Conservation (phyloP, 2,888 invertebrate genomes). For the Nomada hirtipes region DNA sequence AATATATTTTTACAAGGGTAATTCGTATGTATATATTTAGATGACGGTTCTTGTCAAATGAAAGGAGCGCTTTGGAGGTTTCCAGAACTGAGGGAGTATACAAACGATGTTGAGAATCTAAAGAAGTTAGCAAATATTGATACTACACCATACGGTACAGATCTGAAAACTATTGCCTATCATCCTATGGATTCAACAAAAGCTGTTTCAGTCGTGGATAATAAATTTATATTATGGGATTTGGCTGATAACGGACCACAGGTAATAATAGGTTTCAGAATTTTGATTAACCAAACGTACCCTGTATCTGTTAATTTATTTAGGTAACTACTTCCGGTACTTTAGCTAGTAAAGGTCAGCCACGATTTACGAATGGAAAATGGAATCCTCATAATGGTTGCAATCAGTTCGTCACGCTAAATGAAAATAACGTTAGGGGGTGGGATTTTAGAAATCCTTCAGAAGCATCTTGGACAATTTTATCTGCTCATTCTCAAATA, state of each 20-base stretch:
- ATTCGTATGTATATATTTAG: slow-evolving; percentile 52
- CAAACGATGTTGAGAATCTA: slow-evolving; percentile 77
- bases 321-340: slow-evolving; percentile 78
- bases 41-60: slow-evolving; percentile 81
- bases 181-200: slow-evolving; percentile 92
- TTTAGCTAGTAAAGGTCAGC: slow-evolving; percentile 89
- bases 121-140: slow-evolving; percentile 80
- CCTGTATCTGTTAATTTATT: slow-evolving; percentile 14
- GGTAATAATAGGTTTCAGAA: slow-evolving; percentile 62
- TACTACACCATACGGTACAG: slow-evolving; percentile 86
- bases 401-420: slow-evolving; percentile 93
- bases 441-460: slow-evolving; percentile 93
- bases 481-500: slow-evolving; percentile 94
- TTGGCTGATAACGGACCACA: slow-evolving; percentile 85
- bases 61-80: slow-evolving; percentile 82
- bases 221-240: slow-evolving; percentile 92
- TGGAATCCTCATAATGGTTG: slow-evolving; percentile 98
- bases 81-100: slow-evolving; percentile 73
- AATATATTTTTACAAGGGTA: not conserved
- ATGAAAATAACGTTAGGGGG: slow-evolving; percentile 93
- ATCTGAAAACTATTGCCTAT: slow-evolving; percentile 93
- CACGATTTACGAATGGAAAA: slow-evolving; percentile 93
- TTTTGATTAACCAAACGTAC: not conserved
- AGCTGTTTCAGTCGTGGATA: slow-evolving; percentile 91
- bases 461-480: slow-evolving; percentile 92